Evolutionary conservation across 2,113 vertebrate genomes (phyloP), one percentile per base, ranked within the genome.

Genomic region (Gymnocephalus cernua): DNA sequence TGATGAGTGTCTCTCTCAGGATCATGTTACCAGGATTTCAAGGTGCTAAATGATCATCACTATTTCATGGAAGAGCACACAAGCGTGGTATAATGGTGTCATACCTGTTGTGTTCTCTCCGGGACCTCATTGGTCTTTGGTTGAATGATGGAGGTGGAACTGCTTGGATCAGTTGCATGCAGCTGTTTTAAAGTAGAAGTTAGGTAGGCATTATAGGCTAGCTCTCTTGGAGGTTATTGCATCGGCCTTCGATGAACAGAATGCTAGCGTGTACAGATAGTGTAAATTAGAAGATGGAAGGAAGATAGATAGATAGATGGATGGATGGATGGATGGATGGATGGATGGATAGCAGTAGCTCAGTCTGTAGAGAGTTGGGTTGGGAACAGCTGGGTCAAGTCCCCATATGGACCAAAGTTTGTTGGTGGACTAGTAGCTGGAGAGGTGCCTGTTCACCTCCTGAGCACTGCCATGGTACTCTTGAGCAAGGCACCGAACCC

Each of bases 111-210:
- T 68, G 29, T 62, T 67, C 69, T 50, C 35, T 58, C 53, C 35
- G 63, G 27, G 45, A 67, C 82, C 35, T 45, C 63, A 83, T 85
- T 80, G 75, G 77, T 85, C 64, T 59, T 6, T 14, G n/a, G 53
- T 73, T 82, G 56, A 79, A 53, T 50, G 50, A 66, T 69, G 29
- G 25, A 73, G 57, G 61, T 66, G 68, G 18, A 12, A 44, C 6
- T 68, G 19, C 70, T 35, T 51, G 18, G 67, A 85, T 83, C 74
- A 77, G 53, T 83, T 56, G 25, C 63, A 15, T 23, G 58, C 44
- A 70, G 77, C 61, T 48, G 19, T 76, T 77, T 73, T 77, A 66
- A 71, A 65, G 68, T 21, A n/a, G 79, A 32, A 7, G 41, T 15
- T 50, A 74, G 29, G 15, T 27, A n/a, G 25, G 6, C 16, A 10